Conservation (phyloP, 2,888 invertebrate species). For the Clivina fossor region DNA sequence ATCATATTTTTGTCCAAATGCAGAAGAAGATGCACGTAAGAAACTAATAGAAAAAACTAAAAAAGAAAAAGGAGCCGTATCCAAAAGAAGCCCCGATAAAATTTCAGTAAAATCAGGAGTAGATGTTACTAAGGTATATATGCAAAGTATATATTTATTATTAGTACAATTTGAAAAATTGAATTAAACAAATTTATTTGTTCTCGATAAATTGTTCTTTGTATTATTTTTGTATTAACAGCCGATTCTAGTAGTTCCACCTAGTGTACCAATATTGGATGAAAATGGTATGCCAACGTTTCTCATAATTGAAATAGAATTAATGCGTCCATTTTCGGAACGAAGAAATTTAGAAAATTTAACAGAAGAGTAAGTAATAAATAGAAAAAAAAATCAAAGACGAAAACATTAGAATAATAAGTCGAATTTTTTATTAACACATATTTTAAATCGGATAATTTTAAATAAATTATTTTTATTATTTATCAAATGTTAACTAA, state of each 20-base stretch:
- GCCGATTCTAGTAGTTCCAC: constrained; percentile 42
- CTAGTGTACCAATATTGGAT: constrained; percentile 46
- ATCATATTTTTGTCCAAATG: constrained; percentile 41
- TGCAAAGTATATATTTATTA: background rate
- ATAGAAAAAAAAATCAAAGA: background rate
- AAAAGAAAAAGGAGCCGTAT: constrained; percentile 7
- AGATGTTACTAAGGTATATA: background rate
- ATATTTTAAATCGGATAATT: too few relatives aligned
- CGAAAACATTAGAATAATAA: too few relatives aligned
- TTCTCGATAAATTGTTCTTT: too few relatives aligned
- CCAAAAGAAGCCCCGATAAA: too few relatives aligned
- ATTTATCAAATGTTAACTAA: too few relatives aligned
- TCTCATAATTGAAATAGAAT: constrained; percentile 49
- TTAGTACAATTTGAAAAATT: background rate
- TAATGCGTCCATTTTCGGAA: constrained; percentile 45
- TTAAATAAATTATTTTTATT: too few relatives aligned
- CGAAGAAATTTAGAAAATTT: constrained; percentile 47
- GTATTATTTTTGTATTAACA: constrained; percentile 1
- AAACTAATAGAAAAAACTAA: background rate
- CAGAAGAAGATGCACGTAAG: background rate
- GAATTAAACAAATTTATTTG: too few relatives aligned
- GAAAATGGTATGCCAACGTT: constrained; percentile 49
- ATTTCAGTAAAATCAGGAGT: background rate
- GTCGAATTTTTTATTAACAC: too few relatives aligned
- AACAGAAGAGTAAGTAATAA: constrained; percentile 39